A percentile compares a stretch with the other conserved stretches of the same genome.
Conservation (phyloP, 2,888 invertebrate species). For the Agrenia bidenticulata region DNA sequence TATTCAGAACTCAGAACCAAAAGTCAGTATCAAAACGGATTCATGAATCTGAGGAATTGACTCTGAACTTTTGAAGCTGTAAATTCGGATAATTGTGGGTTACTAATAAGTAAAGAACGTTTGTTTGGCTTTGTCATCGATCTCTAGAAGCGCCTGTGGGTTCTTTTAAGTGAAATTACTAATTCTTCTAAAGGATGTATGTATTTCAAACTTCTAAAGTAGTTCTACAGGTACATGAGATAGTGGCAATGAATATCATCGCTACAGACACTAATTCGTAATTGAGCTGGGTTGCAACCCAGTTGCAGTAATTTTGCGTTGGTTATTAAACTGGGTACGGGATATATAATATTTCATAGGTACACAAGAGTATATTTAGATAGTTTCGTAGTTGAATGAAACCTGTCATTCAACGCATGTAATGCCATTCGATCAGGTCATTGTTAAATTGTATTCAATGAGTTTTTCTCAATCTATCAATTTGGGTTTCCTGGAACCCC, state of each 20-base stretch:
- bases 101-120: too few relatives aligned
- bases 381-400: background rate
- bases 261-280: slow-evolving; percentile 15
- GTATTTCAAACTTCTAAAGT: background rate
- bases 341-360: background rate
- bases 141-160: too few relatives aligned
- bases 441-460: background rate
- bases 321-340: background rate
- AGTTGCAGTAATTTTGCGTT: slow-evolving; percentile 16
- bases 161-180: too few relatives aligned
- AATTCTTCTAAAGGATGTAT: too few relatives aligned
- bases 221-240: background rate
- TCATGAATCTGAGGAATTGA: too few relatives aligned
- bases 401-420: slow-evolving; percentile 8
- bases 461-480: background rate
- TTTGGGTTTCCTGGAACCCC: too few relatives aligned
- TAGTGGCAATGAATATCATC: slow-evolving; percentile 5
- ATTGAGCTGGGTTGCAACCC: slow-evolving; percentile 20
- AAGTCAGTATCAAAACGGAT: too few relatives aligned
- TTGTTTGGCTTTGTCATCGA: too few relatives aligned
- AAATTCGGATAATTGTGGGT: too few relatives aligned
- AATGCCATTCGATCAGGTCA: slow-evolving; percentile 18
- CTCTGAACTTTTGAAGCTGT: too few relatives aligned
- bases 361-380: slow-evolving; percentile 15
- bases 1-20: too few relatives aligned